Evolutionary conservation across 2,113 vertebrate species (phyloP).

Genomic region (Halichoerus grypus): DNA sequence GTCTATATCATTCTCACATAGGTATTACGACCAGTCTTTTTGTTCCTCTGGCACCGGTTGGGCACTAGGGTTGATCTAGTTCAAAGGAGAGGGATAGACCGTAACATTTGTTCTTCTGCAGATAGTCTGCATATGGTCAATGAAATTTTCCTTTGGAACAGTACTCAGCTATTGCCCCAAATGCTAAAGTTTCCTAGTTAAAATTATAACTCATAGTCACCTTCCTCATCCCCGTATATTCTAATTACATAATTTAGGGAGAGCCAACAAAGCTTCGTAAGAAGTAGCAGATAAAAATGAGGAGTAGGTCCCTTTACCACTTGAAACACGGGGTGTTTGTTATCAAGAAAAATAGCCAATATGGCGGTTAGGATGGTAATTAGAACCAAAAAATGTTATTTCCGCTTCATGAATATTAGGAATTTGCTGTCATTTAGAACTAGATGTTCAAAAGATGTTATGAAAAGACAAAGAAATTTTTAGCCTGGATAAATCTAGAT

Average conservation of each 20-base stretch:
- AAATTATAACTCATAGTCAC: conserved; percentile 5
- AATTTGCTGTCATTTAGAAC: conserved; percentile 68
- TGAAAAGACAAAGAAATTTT: conserved; percentile 68
- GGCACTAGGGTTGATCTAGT: neutral
- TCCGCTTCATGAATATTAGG: conserved; percentile 62
- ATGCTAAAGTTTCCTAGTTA: conserved; percentile 40
- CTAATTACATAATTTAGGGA: conserved; percentile 49
- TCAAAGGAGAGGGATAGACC: neutral
- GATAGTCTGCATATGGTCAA: neutral
- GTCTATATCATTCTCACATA: neutral
- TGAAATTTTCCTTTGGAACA: conserved; percentile 29
- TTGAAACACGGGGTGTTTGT: conserved; percentile 12
- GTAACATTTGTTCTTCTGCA: neutral
- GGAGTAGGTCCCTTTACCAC: neutral
- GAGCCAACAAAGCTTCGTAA: neutral
- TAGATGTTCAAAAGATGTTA: conserved; percentile 59
- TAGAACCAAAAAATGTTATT: conserved; percentile 57
- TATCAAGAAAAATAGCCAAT: conserved; percentile 42
- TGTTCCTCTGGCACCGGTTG: neutral
- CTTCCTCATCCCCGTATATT: neutral
- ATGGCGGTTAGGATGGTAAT: neutral
- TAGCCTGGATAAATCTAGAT: conserved; percentile 61
- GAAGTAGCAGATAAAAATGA: conserved; percentile 54
- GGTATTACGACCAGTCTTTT: neutral
- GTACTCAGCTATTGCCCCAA: neutral